Conservation (phyloP, 2,888 invertebrate genomes). For the Beris chalybata region DNA sequence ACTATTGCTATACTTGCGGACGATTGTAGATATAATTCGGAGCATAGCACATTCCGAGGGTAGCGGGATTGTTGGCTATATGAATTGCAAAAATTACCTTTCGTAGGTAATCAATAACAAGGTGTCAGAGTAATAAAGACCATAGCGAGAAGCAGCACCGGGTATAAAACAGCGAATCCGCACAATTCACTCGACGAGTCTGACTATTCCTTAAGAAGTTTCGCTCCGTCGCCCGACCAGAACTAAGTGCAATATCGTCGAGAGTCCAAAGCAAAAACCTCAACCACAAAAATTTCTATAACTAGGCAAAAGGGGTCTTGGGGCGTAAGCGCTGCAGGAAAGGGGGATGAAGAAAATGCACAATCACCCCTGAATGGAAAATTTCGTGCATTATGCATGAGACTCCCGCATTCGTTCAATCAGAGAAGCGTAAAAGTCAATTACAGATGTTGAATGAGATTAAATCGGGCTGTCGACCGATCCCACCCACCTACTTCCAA, state of each 20-base stretch:
- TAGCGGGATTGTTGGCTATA: neutral
- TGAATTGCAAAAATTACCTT: conserved; percentile 27
- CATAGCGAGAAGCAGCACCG: no score
- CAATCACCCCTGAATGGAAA: conserved; percentile 21
- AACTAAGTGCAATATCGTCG: conserved; percentile 29
- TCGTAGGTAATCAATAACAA: conserved; percentile 25
- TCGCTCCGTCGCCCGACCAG: conserved; percentile 21
- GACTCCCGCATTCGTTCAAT: conserved; percentile 34
- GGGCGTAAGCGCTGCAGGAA: neutral
- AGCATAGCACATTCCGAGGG: no score
- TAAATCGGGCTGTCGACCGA: conserved; percentile 31
- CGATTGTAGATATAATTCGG: no score
- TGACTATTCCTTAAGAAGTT: conserved; percentile 17
- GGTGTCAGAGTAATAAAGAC: conserved; percentile 24
- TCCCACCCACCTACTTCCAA: neutral
- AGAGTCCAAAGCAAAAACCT: conserved; percentile 3
- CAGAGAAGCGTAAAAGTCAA: conserved; percentile 38
- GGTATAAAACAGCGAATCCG: no score
- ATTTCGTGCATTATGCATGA: conserved; percentile 37
- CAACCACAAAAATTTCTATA: conserved; percentile 16
- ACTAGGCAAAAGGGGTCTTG: neutral
- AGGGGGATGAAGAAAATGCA: neutral
- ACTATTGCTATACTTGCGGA: neutral
- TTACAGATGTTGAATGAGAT: conserved; percentile 37
- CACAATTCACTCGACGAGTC: no score